Conservation (phyloP, 2,888 invertebrate genomes). For the Papilio elwesi region DNA sequence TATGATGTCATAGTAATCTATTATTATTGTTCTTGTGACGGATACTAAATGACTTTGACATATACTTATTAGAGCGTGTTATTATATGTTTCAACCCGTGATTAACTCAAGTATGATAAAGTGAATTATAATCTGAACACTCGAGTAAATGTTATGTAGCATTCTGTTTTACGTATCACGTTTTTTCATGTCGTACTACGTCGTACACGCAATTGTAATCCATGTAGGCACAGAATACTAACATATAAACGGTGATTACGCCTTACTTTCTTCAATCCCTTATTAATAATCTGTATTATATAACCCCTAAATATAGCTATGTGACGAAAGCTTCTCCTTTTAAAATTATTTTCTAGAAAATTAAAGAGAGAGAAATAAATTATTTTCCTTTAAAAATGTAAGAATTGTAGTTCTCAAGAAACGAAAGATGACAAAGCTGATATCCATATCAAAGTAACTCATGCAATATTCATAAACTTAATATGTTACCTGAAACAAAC, state of each 20-base stretch:
- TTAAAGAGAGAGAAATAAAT: too few relatives aligned
- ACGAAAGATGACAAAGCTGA: background rate
- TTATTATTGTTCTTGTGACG: background rate
- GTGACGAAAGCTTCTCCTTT: too few relatives aligned
- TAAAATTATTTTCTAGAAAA: too few relatives aligned
- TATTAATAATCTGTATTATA: too few relatives aligned
- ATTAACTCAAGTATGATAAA: background rate
- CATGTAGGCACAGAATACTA: too few relatives aligned
- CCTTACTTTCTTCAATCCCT: too few relatives aligned
- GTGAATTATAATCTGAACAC: background rate
- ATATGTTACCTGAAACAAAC: background rate
- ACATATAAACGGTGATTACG: too few relatives aligned
- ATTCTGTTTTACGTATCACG: background rate
- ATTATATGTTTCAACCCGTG: constrained; percentile 12
- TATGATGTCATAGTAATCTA: constrained; percentile 8
- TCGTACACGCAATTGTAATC: too few relatives aligned
- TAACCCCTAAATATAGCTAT: too few relatives aligned
- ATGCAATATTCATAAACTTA: constrained; percentile 7
- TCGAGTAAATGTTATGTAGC: background rate
- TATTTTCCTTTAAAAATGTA: too few relatives aligned
- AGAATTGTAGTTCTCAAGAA: too few relatives aligned
- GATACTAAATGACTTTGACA: constrained; percentile 4
- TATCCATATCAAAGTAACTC: background rate
- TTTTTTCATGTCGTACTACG: too few relatives aligned
- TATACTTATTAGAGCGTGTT: constrained; percentile 8